phyloP scores from a whole-genome alignment of 2,888 invertebrate species.

The Scaptomyza reducta region DNA sequence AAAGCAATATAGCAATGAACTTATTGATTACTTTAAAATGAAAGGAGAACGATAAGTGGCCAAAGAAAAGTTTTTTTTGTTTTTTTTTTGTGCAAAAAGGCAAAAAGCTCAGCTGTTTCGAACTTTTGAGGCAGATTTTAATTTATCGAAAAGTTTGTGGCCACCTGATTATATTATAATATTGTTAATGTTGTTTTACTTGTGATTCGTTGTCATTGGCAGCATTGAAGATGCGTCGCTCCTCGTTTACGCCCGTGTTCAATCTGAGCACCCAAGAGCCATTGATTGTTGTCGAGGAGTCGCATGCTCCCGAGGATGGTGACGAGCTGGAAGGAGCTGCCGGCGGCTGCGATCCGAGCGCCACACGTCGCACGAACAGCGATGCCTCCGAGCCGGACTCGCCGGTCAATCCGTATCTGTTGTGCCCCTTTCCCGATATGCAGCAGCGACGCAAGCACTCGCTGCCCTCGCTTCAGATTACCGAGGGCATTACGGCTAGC shows the following conservation, averaged over 20 bases:
- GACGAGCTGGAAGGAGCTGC: constrained; percentile 87
- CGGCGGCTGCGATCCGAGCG: constrained; percentile 87
- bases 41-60: neutral
- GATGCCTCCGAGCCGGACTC: constrained; percentile 89
- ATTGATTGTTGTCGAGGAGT: constrained; percentile 93
- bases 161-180: constrained; percentile 15
- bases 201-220: constrained; percentile 16
- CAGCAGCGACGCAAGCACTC: constrained; percentile 92
- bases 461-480: constrained; percentile 92
- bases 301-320: constrained; percentile 88
- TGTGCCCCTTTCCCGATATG: constrained; percentile 91
- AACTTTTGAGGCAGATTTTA: constrained; percentile 47
- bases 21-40: neutral
- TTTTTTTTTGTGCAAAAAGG: neutral
- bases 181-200: neutral
- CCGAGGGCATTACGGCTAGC: constrained; percentile 93
- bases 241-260: constrained; percentile 87
- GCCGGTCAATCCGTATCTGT: constrained; percentile 91
- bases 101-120: constrained; percentile 50
- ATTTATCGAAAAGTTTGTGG: constrained; percentile 24
- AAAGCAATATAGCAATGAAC: too few species aligned
- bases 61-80: neutral
- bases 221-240: constrained; percentile 86
- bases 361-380: constrained; percentile 84
- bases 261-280: constrained; percentile 88